Evolutionary conservation across 2,113 vertebrate species (phyloP), one percentile per base, ranked within the genome.

Genomic region (Dunckerocampus dactyliophorus): DNA sequence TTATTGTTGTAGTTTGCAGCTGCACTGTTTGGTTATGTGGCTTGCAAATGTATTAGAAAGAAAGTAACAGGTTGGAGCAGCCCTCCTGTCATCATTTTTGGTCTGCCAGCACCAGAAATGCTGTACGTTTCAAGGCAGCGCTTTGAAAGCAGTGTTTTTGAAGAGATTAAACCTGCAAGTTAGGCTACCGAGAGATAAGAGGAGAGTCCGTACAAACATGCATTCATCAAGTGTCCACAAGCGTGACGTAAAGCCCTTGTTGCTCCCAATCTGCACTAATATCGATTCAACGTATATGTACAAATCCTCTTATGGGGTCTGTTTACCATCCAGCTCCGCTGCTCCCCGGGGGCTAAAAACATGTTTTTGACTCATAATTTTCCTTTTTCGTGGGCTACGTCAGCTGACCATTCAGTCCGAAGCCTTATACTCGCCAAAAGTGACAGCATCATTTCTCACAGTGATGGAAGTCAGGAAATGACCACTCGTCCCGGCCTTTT

Each of bases 401-500:
- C 48, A 64, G 31, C 56, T 56, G 62, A 16, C 59, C 65, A 19
- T 57, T 77, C 75, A 51, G 62, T 70, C 34, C 34, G 37, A 56
- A 63, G 64, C 61, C 71, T 70, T 75, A 60, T 70, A 50, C 55
- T 72, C 54, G 48, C 52, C 64, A 53, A 68, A 21, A 55, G 70
- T 65, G 79, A 80, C 73, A 59, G 46, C 71, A 63, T 81, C 69
- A 65, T 84, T 78, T 58, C 42, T 31, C 10, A 20, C 60, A 62
- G 59, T 73, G 64, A 77, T 77, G 58, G 53, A 60, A 64, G 67
- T 67, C 79, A 82, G 85, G 84, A 88, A 88, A 87, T 80, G 66
- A 61, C 80, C 83, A 80, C 77, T 84, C 72, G 74, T 57, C 42
- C 58, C 53, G 67, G 57, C 59, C 63, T 54, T 82, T 81, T 79